Evolutionary conservation across 2,888 invertebrate species (phyloP).

Genomic region (Spisula solida): DNA sequence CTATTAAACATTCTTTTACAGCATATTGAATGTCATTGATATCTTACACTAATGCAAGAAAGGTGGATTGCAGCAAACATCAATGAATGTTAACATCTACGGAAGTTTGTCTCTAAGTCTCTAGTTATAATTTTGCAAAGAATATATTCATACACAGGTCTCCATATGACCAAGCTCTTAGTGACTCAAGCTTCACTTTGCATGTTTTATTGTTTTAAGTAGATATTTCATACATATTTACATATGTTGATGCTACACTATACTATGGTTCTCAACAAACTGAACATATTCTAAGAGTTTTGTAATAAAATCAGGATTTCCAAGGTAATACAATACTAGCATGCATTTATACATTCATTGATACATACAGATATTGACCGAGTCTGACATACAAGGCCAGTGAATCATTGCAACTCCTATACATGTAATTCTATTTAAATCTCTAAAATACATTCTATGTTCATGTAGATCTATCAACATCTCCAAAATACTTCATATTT

Average conservation of each 20-base stretch:
- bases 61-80: background rate
- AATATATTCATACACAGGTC: background rate
- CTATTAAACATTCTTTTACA: background rate
- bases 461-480: no score
- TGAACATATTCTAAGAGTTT: background rate
- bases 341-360: background rate
- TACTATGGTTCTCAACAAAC: background rate
- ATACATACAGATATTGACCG: background rate
- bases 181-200: constrained; percentile 2
- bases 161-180: background rate
- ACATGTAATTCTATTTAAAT: no score
- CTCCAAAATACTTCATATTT: no score
- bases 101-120: background rate
- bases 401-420: no score
- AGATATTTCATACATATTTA: background rate
- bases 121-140: background rate
- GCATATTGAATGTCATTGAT: background rate
- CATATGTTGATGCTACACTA: background rate
- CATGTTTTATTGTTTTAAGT: background rate
- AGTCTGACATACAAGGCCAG: no score
- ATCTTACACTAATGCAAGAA: background rate
- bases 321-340: background rate
- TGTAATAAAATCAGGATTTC: background rate
- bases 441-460: no score
- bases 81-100: background rate